phyloP scores from a whole-genome alignment of 2,113 vertebrate species.

The Danionella cerebrum region DNA sequence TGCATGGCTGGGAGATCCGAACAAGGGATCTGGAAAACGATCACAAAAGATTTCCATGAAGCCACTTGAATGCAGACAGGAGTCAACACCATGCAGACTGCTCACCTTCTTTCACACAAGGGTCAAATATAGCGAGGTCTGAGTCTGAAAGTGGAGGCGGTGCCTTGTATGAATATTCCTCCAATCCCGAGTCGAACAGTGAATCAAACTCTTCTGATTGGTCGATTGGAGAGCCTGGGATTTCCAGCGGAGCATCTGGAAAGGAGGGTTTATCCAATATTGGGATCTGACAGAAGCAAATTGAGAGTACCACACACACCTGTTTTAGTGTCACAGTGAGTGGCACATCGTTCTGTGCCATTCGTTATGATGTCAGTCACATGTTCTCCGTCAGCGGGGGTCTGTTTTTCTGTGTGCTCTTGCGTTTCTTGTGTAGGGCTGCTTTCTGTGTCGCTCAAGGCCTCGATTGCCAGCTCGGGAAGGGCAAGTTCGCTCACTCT shows the following conservation, averaged over 20 bases:
- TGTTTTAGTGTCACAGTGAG: slow-evolving; percentile 33
- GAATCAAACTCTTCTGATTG: slow-evolving; percentile 58
- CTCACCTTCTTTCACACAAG: slow-evolving; percentile 76
- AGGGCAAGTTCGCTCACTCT: slow-evolving; percentile 64
- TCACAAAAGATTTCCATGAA: no score
- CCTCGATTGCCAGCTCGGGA: slow-evolving; percentile 60
- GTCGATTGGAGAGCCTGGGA: slow-evolving; percentile 20
- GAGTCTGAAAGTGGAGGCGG: slow-evolving; percentile 62
- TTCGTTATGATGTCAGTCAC: slow-evolving; percentile 23
- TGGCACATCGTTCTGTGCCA: slow-evolving; percentile 38
- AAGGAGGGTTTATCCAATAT: neutral
- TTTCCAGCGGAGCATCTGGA: slow-evolving; percentile 35
- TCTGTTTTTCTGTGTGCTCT: slow-evolving; percentile 26
- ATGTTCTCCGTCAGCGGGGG: no score
- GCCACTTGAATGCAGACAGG: neutral
- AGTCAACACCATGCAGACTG: neutral
- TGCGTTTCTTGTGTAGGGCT: slow-evolving; percentile 33
- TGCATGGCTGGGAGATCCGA: slow-evolving; percentile 45
- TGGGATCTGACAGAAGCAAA: neutral
- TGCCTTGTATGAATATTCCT: slow-evolving; percentile 27
- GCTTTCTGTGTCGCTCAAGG: slow-evolving; percentile 55
- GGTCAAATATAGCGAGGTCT: slow-evolving; percentile 82
- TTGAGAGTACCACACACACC: no score
- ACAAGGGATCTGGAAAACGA: slow-evolving; percentile 43
- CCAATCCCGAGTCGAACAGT: slow-evolving; percentile 56